Percentiles rank a stretch among this genome's conserved stretches.
phyloP scores from a whole-genome alignment of 2,113 vertebrate species.

The Crotalus viridis region DNA sequence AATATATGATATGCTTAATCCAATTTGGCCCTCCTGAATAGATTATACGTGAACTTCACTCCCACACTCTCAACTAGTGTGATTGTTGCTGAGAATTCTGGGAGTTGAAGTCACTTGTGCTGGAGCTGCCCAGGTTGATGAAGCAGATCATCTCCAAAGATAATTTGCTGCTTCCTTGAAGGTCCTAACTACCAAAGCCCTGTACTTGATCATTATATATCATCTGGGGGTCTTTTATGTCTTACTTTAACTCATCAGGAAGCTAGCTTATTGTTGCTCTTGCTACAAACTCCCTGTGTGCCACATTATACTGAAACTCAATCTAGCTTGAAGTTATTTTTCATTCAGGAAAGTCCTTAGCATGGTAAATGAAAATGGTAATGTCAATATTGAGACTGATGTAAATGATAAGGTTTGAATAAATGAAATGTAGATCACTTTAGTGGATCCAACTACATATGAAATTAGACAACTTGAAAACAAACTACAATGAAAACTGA shows the following conservation, averaged over 20 bases:
- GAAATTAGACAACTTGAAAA: slow-evolving; percentile 49
- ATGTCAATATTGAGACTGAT: slow-evolving; percentile 32
- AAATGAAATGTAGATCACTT: slow-evolving; percentile 38
- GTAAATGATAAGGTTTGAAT: slow-evolving; percentile 35
- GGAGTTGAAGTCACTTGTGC: neutral
- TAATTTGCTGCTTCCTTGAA: neutral
- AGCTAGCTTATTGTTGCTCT: neutral
- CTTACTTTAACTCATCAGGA: neutral
- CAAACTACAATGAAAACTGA: slow-evolving; percentile 38
- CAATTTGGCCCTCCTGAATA: neutral
- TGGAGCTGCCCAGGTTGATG: neutral
- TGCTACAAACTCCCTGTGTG: neutral
- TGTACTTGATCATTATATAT: neutral
- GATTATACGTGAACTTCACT: neutral
- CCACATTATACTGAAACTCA: neutral
- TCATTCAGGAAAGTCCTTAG: slow-evolving; percentile 30
- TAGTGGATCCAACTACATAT: slow-evolving; percentile 51
- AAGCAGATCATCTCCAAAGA: neutral
- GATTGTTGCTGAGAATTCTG: neutral
- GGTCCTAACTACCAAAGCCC: too few species aligned
- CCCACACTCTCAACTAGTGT: neutral
- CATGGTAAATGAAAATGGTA: slow-evolving; percentile 39
- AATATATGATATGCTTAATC: neutral
- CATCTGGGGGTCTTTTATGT: neutral
- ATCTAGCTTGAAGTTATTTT: slow-evolving; percentile 22